Conservation (phyloP, 2,888 invertebrate genomes). For the Nomada flava region DNA sequence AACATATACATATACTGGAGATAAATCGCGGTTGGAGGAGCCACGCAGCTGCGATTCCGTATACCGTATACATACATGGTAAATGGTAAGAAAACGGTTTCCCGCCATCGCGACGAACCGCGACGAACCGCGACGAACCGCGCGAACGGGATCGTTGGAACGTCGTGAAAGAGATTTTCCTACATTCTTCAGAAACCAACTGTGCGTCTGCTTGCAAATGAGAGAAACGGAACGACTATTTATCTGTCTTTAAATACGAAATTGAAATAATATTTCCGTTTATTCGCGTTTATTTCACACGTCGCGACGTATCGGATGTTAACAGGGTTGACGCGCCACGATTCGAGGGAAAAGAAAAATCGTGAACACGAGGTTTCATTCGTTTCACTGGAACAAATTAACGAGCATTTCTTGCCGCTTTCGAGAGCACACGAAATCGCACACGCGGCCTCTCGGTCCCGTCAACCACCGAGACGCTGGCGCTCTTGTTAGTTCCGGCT, state of each 20-base stretch:
- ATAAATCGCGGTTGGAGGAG: conserved; percentile 37
- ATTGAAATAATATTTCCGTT: too few species aligned
- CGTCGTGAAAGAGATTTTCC: background rate
- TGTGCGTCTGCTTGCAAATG: too few species aligned
- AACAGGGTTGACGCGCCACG: background rate
- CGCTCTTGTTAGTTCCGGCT: conserved; percentile 37
- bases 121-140: conserved; percentile 5
- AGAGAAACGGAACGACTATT: too few species aligned
- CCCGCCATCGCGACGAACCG: conserved; percentile 31
- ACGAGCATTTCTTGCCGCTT: conserved; percentile 40
- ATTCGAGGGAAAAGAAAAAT: background rate
- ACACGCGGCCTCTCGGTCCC: conserved; percentile 24
- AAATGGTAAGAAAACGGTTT: conserved; percentile 42
- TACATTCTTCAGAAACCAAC: too few species aligned
- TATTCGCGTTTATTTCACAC: too few species aligned
- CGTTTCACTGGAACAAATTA: conserved; percentile 34
- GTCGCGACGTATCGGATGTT: too few species aligned
- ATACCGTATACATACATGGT: conserved; percentile 42
- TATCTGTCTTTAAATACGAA: too few species aligned
- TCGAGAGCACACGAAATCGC: conserved; percentile 13
- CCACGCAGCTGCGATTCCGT: conserved; percentile 51
- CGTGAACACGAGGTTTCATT: conserved; percentile 5
- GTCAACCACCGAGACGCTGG: conserved; percentile 33
- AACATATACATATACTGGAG: background rate
- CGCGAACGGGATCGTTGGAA: background rate